These are phyloP conservation scores for Patella pellucida DNA, from an alignment of 2,888 invertebrate genomes.

Conservation along the genomic window DNA sequence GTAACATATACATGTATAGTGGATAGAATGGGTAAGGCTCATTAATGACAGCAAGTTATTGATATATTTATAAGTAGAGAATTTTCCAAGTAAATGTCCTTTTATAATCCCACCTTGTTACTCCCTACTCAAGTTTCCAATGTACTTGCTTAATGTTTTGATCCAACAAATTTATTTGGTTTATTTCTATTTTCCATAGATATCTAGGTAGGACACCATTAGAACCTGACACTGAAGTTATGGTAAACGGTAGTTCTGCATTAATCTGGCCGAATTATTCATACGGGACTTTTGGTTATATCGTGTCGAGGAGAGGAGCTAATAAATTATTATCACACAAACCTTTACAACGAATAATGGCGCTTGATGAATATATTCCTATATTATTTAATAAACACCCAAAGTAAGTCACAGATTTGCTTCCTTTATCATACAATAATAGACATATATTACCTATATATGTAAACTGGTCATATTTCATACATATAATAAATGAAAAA, in stretches of 20 bases:
- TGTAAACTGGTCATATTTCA: no score
- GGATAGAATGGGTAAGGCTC: no score
- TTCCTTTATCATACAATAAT: no score
- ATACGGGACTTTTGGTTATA: constrained; percentile 98
- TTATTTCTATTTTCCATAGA: constrained; percentile 39
- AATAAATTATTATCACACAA: constrained; percentile 84
- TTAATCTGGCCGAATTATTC: constrained; percentile 88
- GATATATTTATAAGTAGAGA: no score
- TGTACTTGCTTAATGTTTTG: background rate
- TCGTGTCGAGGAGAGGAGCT: constrained; percentile 85
- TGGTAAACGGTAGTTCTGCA: constrained; percentile 78
- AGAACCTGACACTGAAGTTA: constrained; percentile 78
- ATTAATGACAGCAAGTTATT: no score
- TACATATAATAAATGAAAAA: no score
- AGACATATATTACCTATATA: no score
- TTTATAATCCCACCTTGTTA: no score
- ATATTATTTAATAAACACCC: constrained; percentile 85
- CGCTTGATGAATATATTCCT: constrained; percentile 97
- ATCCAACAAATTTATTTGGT: background rate
- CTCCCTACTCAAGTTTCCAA: no score
- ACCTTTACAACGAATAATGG: constrained; percentile 87
- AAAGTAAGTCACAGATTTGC: constrained; percentile 75
- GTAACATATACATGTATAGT: no score
- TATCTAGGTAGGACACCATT: constrained; percentile 95
- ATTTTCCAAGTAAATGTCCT: no score